Percentiles rank a stretch among this genome's conserved stretches.
Conservation (phyloP, 1,140 invertebrate genomes). For the Hormaphis cornu region DNA sequence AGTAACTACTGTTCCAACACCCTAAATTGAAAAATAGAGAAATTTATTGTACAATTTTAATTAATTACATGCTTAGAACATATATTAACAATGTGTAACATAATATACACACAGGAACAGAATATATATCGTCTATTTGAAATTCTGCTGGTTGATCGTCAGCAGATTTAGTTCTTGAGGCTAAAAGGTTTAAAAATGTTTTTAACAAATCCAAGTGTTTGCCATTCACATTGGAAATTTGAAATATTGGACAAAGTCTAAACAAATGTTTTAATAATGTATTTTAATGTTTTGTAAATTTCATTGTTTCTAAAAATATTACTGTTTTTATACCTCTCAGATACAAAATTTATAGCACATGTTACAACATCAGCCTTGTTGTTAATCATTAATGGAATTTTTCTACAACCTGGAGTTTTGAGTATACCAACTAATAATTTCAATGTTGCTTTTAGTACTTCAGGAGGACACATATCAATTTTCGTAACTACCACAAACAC, state of each 20-base stretch:
- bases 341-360: conserved; percentile 98
- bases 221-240: conserved; percentile 97
- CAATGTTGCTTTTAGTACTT: conserved; percentile 78
- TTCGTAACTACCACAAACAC: conserved; percentile 99
- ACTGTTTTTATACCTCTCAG: conserved; percentile 64
- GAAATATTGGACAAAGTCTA: conserved; percentile 91
- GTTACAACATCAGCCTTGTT: conserved; percentile 89
- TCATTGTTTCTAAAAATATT: not conserved
- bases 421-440: conserved; percentile 85
- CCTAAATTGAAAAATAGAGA: conserved; percentile 47
- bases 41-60: too few relatives aligned
- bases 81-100: conserved; percentile 6
- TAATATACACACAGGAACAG: conserved; percentile 71
- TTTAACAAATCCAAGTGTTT: conserved; percentile 90
- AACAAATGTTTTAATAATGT: not conserved
- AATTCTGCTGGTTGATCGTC: conserved; percentile 91
- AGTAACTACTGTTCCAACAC: conserved; percentile 96
- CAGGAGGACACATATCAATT: conserved; percentile 98
- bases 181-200: conserved; percentile 94
- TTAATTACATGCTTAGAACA: conserved; percentile 35
- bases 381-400: conserved; percentile 95
- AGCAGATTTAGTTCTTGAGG: conserved; percentile 74
- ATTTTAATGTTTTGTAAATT: not conserved
- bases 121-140: conserved; percentile 98
- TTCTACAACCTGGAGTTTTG: conserved; percentile 93